phyloP scores from a whole-genome alignment of 2,113 vertebrate species.

The Erpornis zantholeuca region DNA sequence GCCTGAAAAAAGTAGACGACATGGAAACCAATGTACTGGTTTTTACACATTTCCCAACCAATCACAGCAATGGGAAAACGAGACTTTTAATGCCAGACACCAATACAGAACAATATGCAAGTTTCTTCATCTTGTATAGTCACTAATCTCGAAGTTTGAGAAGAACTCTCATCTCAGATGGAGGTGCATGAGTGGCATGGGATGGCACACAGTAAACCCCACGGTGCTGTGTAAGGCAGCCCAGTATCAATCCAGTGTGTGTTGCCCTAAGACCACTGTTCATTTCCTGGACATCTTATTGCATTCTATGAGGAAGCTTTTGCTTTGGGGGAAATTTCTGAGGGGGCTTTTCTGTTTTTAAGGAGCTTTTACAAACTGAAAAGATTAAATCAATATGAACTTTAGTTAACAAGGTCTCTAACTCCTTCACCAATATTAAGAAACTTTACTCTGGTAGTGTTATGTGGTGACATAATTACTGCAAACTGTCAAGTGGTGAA shows the following conservation, averaged over 20 bases:
- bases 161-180: not conserved
- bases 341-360: not conserved
- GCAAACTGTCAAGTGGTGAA: constrained; percentile 34
- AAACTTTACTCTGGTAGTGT: constrained; percentile 54
- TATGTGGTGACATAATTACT: constrained; percentile 65
- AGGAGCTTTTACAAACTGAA: constrained; percentile 58
- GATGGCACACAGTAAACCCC: not conserved
- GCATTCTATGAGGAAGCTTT: not conserved
- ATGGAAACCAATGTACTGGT: constrained; percentile 29
- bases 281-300: not conserved
- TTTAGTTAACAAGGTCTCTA: constrained; percentile 1
- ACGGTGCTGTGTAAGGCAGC: not conserved
- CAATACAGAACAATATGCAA: not conserved
- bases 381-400: constrained; percentile 22
- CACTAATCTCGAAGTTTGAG: not conserved
- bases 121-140: not conserved
- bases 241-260: not conserved
- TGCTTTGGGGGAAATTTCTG: not conserved
- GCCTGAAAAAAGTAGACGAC: constrained; percentile 54
- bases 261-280: not conserved
- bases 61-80: constrained; percentile 64
- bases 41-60: constrained; percentile 67
- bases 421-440: constrained; percentile 38
- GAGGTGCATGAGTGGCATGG: not conserved
- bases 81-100: constrained; percentile 60